Evolutionary conservation across 2,113 vertebrate genomes (phyloP), one percentile per base, ranked within the genome.

Genomic region (Hypocryptadius cinnamomeus): DNA sequence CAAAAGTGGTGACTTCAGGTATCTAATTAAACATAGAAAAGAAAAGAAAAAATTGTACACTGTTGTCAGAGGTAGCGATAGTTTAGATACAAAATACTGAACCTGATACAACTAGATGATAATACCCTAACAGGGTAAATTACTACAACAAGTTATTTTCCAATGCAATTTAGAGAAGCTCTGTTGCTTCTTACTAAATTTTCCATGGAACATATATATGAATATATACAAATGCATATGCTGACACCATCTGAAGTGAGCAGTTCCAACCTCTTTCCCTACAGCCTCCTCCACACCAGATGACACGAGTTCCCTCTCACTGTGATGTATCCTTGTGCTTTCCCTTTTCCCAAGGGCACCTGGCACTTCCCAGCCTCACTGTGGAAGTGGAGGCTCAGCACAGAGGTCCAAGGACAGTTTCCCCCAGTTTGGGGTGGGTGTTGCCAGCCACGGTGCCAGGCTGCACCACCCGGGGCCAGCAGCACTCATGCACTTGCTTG

Each of bases 281-380:
- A 15, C 1, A 6, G 53, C 78, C 28, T 74, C 25, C 66, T 68
- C 56, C 71, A 37, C 25, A 54, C 16, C 60, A 87, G 60, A 35
- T 21, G 2, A 65, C 40, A 63, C 2, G 0, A 40, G 35, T 53
- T 23, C 51, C 47, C 15, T 50, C 63, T 86, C 50, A 14, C 33
- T 3, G 2, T 3, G 0, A 20, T 0, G 0, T 9, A 11, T 35
- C 47, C 70, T 79, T 0, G 0, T 13, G n/a, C 19, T 20, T 60
- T 53, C 51, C 63, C n/a, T 12, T 40, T 63, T 68, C 61, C 64
- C 6, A 4, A 63, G 37, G 59, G 53, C 21, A 24, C 13, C 15
- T 35, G 8, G 9, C 40, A 37, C n/a, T n/a, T 70, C 47, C 48
- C 47, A 74, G 51, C 6, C 18, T 0, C 2, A 0, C 2, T 33